phyloP scores from a whole-genome alignment of 2,888 invertebrate species.

The Tipula vernalis region DNA sequence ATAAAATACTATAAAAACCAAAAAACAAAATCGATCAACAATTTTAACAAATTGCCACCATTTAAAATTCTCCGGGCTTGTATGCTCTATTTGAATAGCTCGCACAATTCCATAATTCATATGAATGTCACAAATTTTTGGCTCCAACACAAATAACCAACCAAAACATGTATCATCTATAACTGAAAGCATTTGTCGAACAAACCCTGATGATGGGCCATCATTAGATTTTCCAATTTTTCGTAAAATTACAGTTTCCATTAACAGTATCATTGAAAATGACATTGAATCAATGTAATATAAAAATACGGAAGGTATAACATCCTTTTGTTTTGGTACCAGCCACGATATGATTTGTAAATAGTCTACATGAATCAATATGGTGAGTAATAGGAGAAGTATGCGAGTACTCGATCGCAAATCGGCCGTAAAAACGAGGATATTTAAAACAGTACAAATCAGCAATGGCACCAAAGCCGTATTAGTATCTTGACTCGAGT shows the following conservation, averaged over 20 bases:
- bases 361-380: background rate
- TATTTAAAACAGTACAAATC: background rate
- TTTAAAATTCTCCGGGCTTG: background rate
- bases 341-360: background rate
- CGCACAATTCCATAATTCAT: background rate
- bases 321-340: background rate
- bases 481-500: background rate
- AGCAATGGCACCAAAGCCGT: background rate
- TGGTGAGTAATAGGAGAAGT: background rate
- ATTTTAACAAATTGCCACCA: constrained; percentile 15
- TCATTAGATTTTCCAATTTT: background rate
- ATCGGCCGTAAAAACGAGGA: background rate
- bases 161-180: background rate
- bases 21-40: constrained; percentile 15
- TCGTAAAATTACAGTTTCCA: background rate
- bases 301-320: background rate
- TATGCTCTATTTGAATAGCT: background rate
- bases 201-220: background rate
- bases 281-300: background rate
- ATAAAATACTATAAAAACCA: background rate
- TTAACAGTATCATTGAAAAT: background rate
- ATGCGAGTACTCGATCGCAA: background rate
- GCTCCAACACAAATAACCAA: background rate
- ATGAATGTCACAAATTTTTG: background rate
- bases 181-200: background rate